Evolutionary conservation across 2,113 vertebrate genomes (phyloP).

Genomic region (Poecile atricapillus): DNA sequence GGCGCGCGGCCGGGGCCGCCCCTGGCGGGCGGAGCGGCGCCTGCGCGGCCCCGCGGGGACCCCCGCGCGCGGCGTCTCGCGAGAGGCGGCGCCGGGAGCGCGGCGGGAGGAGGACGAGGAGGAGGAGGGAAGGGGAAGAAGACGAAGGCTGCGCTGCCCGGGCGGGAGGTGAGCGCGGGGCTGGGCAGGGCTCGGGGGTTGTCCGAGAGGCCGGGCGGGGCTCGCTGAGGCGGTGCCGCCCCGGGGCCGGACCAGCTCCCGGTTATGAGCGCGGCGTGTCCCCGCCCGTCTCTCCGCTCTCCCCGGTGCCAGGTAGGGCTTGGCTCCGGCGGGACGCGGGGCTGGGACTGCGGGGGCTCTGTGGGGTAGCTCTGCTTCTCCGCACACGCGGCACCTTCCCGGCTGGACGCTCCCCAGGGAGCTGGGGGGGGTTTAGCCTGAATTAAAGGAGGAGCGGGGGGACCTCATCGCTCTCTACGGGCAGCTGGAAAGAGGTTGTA

Average conservation of each 20-base stretch:
- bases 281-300: neutral
- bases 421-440: neutral
- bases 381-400: neutral
- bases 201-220: slow-evolving; percentile 1
- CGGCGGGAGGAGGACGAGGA: neutral
- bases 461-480: neutral
- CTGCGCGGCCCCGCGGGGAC: neutral
- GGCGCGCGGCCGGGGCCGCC: neutral
- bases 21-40: neutral
- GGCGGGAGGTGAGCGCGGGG: slow-evolving; percentile 16
- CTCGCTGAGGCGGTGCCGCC: neutral
- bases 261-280: neutral
- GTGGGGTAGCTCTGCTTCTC: neutral
- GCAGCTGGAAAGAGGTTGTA: neutral
- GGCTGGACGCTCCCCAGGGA: neutral
- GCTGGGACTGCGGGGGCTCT: neutral
- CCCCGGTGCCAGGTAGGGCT: neutral
- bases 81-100: slow-evolving; percentile 5
- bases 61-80: slow-evolving; percentile 14
- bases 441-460: neutral
- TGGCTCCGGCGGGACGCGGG: neutral
- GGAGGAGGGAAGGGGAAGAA: neutral
- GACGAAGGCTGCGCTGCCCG: neutral
- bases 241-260: neutral
- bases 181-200: neutral